Percentiles rank a stretch among this genome's conserved stretches.
Evolutionary conservation across 2,113 vertebrate genomes (phyloP).

Genomic region (Scolopax mira): DNA sequence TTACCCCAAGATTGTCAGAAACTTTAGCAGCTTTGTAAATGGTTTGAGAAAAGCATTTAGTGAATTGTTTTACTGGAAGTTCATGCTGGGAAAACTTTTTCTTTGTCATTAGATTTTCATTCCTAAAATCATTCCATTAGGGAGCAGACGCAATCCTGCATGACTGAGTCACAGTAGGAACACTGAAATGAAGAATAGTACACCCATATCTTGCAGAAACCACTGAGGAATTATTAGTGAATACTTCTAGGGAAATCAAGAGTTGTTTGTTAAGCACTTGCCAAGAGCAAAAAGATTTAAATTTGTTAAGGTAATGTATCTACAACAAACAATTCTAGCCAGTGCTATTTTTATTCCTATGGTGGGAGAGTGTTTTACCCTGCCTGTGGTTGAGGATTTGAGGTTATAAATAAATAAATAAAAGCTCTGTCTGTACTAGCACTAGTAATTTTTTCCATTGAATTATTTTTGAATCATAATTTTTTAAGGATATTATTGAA

Average conservation of each 20-base stretch:
- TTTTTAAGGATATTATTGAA: conserved; percentile 37
- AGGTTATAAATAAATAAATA: conserved; percentile 61
- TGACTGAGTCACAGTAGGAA: background rate
- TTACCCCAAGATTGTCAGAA: background rate
- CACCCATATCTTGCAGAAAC: background rate
- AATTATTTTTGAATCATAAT: conserved; percentile 45
- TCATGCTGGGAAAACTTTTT: background rate
- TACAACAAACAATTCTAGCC: conserved; percentile 11
- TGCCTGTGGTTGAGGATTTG: conserved; percentile 40
- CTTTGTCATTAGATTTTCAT: background rate
- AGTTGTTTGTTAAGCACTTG: background rate
- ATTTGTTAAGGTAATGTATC: conserved; percentile 19
- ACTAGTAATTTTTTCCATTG: conserved; percentile 53
- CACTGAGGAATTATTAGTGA: background rate
- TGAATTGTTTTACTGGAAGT: conserved; percentile 16
- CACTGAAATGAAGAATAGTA: background rate
- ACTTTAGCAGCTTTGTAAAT: background rate
- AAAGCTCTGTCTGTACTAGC: conserved; percentile 18
- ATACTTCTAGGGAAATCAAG: background rate
- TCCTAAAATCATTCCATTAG: background rate
- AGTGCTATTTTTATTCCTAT: conserved; percentile 22
- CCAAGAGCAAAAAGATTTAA: background rate
- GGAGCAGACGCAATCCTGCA: background rate
- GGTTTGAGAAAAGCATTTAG: background rate
- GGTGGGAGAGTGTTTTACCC: conserved; percentile 17